Conservation (phyloP, 1,140 invertebrate genomes). For the Drosophila virilis region DNA sequence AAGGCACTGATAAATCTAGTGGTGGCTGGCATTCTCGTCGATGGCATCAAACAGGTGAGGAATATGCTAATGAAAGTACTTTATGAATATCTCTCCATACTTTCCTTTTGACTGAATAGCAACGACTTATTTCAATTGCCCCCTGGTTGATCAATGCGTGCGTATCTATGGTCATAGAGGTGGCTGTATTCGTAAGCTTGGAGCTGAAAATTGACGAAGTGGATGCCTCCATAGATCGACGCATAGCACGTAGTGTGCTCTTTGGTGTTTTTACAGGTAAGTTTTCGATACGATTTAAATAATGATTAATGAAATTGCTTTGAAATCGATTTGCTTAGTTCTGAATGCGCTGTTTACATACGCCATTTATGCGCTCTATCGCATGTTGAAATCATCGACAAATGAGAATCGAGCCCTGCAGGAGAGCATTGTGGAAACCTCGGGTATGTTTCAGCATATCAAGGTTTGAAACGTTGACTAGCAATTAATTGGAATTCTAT, state of each 20-base stretch:
- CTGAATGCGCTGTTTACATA: constrained; percentile 71
- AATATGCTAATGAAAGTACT: not conserved
- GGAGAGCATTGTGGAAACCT: constrained; percentile 70
- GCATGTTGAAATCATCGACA: constrained; percentile 62
- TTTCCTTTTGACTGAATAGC: constrained; percentile 23
- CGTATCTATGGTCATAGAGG: constrained; percentile 69
- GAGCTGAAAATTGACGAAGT: constrained; percentile 79
- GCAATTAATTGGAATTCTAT: constrained; percentile 29
- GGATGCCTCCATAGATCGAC: constrained; percentile 74
- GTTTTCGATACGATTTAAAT: not conserved
- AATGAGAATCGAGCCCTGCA: constrained; percentile 70
- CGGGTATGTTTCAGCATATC: constrained; percentile 76
- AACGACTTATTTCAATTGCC: constrained; percentile 79
- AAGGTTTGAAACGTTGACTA: constrained; percentile 55
- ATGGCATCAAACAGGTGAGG: constrained; percentile 79
- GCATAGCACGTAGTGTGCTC: constrained; percentile 74
- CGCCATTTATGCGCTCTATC: constrained; percentile 73
- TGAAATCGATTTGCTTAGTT: constrained; percentile 35
- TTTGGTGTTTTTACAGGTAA: constrained; percentile 76
- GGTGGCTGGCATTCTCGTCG: constrained; percentile 73
- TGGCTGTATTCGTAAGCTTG: constrained; percentile 70
- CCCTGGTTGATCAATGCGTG: constrained; percentile 77
- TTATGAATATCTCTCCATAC: not conserved
- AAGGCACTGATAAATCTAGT: constrained; percentile 79
- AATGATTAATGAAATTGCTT: not conserved